Base-by-base conservation (phyloP, 2,797 vertebrate genomes). In the Helostoma temminkii region DNA sequence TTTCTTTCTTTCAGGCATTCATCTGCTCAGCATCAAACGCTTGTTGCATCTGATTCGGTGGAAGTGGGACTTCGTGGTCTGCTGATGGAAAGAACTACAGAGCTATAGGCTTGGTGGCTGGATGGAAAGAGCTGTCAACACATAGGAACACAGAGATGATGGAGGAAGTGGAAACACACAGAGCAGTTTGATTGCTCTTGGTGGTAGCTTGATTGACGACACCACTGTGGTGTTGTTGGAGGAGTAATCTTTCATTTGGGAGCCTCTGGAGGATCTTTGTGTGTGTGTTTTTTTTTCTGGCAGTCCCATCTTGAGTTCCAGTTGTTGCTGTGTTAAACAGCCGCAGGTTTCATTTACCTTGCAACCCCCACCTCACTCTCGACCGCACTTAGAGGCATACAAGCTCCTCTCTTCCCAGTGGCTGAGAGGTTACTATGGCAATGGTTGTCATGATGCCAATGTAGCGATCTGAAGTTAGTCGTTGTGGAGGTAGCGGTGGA, bases 371-470 rank as follows among this genome's bases (percentile, higher is more conserved):
- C 76, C 67, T 25, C 63, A 47, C 56, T 58, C 62, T 74, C 64
- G 15, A 69, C 72, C 73, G 41, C 69, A 74, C 82, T 69, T 53
- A 22, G 12, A 61, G 52, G 74, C 80, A 42, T 70, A 81, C 75
- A 71, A 75, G 60, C 78, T 57, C 81, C 88, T 88, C 89, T 89
- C 86, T 55, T 88, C 82, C 82, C 22, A 80, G 87, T 64, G 78
- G 85, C 89, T 87, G 89, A 89, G 84, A 73, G 92, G 93, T 91
- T 91, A 89, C 88, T 61, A 84, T 84, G 79, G 86, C 68, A 83
- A 88, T 63, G 66, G 80, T 83, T 76, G 83, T 71, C 68, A 84
- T 79, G 79, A 84, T 74, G 69, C 84, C 49, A 43, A 89, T 87
- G 87, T 92, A 91, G 91, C 71, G 6, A 84, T 72, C 69, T 75